phyloP scores from a whole-genome alignment of 2,797 vertebrate genomes.

The Ptychobarbus kaznakovi region DNA sequence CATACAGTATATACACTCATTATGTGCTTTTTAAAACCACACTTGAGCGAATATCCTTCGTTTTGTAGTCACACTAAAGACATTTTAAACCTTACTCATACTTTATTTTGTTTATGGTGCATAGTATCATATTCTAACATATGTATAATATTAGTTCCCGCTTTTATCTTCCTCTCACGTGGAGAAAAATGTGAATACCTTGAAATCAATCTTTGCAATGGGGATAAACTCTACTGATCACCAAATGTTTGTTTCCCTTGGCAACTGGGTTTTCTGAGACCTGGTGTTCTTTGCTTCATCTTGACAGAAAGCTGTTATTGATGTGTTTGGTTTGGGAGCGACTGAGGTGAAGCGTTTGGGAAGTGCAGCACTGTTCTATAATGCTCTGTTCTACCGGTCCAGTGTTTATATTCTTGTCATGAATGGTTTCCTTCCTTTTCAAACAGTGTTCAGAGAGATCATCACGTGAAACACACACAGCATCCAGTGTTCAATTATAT shows the following conservation, averaged over 20 bases:
- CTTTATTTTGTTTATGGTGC: conserved; percentile 73
- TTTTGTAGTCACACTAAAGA: conserved; percentile 68
- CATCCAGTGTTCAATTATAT: not conserved
- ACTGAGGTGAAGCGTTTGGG: conserved; percentile 26
- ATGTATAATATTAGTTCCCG: conserved; percentile 59
- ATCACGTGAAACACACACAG: conserved; percentile 7
- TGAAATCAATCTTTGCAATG: conserved; percentile 70
- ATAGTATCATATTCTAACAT: conserved; percentile 68
- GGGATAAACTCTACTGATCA: conserved; percentile 80
- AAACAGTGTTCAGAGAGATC: conserved; percentile 46
- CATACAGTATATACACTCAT: conserved; percentile 73
- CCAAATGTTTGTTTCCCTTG: conserved; percentile 65
- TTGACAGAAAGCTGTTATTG: conserved; percentile 53
- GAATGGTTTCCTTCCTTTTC: conserved; percentile 42
- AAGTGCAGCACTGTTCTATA: conserved; percentile 45
- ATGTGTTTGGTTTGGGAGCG: conserved; percentile 20
- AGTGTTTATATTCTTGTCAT: conserved; percentile 66
- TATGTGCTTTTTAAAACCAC: conserved; percentile 72
- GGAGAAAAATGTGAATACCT: conserved; percentile 84
- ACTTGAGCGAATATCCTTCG: conserved; percentile 66
- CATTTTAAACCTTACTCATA: conserved; percentile 69
- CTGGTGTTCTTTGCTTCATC: conserved; percentile 65
- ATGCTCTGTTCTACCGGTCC: conserved; percentile 62
- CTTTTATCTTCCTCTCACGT: conserved; percentile 67
- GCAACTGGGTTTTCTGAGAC: conserved; percentile 65